phyloP scores from a whole-genome alignment of 2,797 vertebrate genomes.

The Paedocypris micromegethes region DNA sequence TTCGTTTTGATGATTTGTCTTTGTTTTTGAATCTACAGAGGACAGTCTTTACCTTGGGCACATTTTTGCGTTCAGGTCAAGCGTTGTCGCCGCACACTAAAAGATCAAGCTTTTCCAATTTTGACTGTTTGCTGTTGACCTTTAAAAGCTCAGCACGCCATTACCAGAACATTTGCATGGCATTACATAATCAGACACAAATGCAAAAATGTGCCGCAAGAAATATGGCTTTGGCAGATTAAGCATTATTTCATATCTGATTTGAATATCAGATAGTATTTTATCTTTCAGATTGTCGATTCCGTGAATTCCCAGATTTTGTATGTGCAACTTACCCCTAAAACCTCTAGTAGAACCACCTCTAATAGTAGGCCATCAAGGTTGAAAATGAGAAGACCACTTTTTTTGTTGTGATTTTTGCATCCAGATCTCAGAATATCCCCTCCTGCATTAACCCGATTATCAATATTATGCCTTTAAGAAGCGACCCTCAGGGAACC shows the following conservation, averaged over 20 bases:
- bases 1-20: too few relatives aligned
- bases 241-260: too few relatives aligned
- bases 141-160: constrained; percentile 12
- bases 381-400: too few relatives aligned
- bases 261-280: too few relatives aligned
- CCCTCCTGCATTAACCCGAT: constrained; percentile 45
- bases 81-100: constrained; percentile 9
- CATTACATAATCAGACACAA: background rate
- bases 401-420: too few relatives aligned
- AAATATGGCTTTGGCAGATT: too few relatives aligned
- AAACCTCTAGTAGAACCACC: too few relatives aligned
- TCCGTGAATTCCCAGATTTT: too few relatives aligned
- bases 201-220: background rate
- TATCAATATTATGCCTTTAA: constrained; percentile 51
- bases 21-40: background rate
- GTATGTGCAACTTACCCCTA: too few relatives aligned
- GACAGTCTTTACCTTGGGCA: background rate
- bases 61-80: constrained; percentile 1
- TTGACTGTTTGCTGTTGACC: constrained; percentile 20
- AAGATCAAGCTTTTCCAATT: constrained; percentile 29
- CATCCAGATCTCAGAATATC: constrained; percentile 19
- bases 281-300: too few relatives aligned
- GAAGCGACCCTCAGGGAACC: constrained; percentile 25
- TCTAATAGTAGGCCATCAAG: too few relatives aligned
- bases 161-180: constrained; percentile 18